Evolutionary conservation across 2,888 invertebrate species (phyloP), one percentile per base, ranked within the genome.

Genomic region (Eristalis arbustorum): DNA sequence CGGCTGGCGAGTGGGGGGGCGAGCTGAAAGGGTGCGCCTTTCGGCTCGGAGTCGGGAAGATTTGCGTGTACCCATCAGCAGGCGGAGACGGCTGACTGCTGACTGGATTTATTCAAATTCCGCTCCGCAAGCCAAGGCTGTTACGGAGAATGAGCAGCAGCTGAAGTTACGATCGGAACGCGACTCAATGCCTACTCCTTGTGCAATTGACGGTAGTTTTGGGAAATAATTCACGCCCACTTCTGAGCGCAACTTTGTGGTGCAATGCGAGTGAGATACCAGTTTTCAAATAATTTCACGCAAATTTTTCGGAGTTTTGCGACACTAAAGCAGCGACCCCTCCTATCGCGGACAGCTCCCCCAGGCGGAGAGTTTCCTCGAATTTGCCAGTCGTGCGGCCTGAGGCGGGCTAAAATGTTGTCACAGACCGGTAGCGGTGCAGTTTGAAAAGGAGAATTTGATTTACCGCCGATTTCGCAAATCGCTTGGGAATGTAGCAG

Each of bases 81-180:
- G 25, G 6, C 14, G 59, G 13, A 13, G 11, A 25, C 25, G 59
- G 59, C 13, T 25, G 59, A 23, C 5, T 1, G 49, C 49, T 49
- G 4, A 5, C 18, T 25, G 11, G 42, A 31, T 23, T n/a, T 66
- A 73, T 82, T 79, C 56, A 69, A 71, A 73, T 77, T 63, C 37
- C 56, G 66, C 56, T 28, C n/a, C n/a, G 42, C 42, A 31, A 34
- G 63, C 56, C 75, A 84, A 84, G 84, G 76, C 68, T 76, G 84
- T 80, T 75, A 67, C 67, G 84, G 72, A 73, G 40, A 37, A 67
- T 84, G 77, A 81, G 76, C 76, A 74, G 61, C 67, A 56, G 71
- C 18, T 61, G 66, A 64, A 66, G 63, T 63, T 75, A 66, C 13
- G 71, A 25, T 14, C 57, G 71, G 68, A 73, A 68, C 57, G 40